phyloP scores from a whole-genome alignment of 1,140 invertebrate genomes.

The Pseudomyrmex flavicornis region DNA sequence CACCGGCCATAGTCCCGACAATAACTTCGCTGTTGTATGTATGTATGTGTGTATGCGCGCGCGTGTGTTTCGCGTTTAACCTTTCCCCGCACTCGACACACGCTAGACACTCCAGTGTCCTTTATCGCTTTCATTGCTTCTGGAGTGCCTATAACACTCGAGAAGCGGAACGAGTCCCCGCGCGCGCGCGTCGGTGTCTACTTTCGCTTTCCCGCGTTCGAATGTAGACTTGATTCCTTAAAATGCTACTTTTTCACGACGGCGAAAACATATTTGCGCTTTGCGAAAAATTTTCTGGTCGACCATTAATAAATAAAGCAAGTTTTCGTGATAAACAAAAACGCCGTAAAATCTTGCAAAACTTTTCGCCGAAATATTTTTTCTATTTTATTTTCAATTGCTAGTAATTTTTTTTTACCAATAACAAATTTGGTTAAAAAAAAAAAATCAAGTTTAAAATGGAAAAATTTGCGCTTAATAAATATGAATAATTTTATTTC shows the following conservation, averaged over 20 bases:
- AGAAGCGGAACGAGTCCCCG: conserved; percentile 38
- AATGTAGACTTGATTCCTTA: conserved; percentile 44
- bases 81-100: conserved; percentile 24
- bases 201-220: conserved; percentile 55
- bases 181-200: conserved; percentile 18
- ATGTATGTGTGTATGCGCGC: too few species aligned
- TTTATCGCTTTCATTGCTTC: conserved; percentile 60
- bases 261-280: conserved; percentile 28
- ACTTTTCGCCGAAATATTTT: neutral
- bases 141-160: conserved; percentile 51
- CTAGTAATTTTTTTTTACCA: too few species aligned
- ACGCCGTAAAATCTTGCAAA: neutral
- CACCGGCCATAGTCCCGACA: conserved; percentile 20
- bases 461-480: too few species aligned
- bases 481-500: neutral
- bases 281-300: conserved; percentile 3
- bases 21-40: conserved; percentile 31
- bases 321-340: neutral
- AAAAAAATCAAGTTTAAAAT: too few species aligned
- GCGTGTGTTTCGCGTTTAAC: conserved; percentile 34
- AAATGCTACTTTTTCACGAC: conserved; percentile 14
- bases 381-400: neutral
- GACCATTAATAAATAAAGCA: neutral
- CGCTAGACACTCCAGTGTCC: conserved; percentile 29
- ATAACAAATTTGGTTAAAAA: too few species aligned